Evolutionary conservation across 1,140 invertebrate genomes (phyloP).

Genomic region (Leptinotarsa lineolata): DNA sequence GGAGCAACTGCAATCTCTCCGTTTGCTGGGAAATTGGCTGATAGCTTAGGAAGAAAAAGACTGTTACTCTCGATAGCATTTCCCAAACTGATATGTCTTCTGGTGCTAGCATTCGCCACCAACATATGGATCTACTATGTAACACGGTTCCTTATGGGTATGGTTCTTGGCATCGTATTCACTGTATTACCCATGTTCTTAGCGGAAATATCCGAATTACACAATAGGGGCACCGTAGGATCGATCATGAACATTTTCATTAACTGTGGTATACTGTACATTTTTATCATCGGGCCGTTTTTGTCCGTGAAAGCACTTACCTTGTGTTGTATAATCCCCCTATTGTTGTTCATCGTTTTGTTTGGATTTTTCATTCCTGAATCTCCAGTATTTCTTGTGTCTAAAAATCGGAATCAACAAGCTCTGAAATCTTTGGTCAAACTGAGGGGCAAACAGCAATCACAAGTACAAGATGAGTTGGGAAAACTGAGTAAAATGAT

Average conservation of each 20-base stretch:
- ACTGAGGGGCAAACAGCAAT: conserved; percentile 62
- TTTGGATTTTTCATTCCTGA: conserved; percentile 68
- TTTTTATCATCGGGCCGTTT: conserved; percentile 65
- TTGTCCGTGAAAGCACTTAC: conserved; percentile 62
- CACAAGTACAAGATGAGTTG: conserved; percentile 29
- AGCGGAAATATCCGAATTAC: conserved; percentile 57
- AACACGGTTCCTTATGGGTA: conserved; percentile 36
- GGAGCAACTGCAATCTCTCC: conserved; percentile 33
- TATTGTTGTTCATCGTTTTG: conserved; percentile 59
- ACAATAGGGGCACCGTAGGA: conserved; percentile 43
- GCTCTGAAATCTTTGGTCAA: conserved; percentile 66
- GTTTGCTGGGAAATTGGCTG: conserved; percentile 21
- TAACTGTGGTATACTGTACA: conserved; percentile 37
- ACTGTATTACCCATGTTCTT: conserved; percentile 60
- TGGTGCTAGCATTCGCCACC: conserved; percentile 33
- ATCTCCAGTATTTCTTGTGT: conserved; percentile 73
- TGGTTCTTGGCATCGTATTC: conserved; percentile 57
- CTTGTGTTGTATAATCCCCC: conserved; percentile 57
- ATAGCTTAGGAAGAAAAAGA: conserved; percentile 37
- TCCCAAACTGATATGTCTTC: conserved; percentile 31
- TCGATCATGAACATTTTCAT: conserved; percentile 42
- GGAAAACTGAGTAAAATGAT: conserved; percentile 26
- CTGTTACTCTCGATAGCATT: conserved; percentile 29
- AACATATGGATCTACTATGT: conserved; percentile 31
- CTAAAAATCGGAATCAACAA: conserved; percentile 61